Evolutionary conservation across 1,140 invertebrate species (phyloP), one percentile per base, ranked within the genome.

Genomic region (Atta texana): DNA sequence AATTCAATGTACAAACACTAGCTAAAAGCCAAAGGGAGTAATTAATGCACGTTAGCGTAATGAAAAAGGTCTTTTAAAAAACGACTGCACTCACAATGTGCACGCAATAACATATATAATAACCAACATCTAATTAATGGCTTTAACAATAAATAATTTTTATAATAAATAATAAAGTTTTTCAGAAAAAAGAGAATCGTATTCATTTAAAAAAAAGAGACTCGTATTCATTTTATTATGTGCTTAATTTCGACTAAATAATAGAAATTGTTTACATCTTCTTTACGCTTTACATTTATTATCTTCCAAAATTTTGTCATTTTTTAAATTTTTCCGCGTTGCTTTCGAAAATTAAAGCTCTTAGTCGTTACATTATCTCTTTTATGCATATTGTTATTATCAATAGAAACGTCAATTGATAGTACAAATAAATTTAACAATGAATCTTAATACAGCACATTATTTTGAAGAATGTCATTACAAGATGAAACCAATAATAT

Each of bases 371-470:
- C 10, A 31, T 72, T 72, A 64, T 55, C 4, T 51, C 7, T 18
- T 77, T 77, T 31, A 63, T 5, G 16, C 18, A 3, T 49, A 66
- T 77, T 63, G 10, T 12, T 78, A n/a, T 68, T 80, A 24, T 68
- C 28, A 6, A 16, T 14, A 7, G 49, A 68, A 80, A 21, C 1
- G 18, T 10, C 24, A 49, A 4, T 61, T 21, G 10, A 78, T 31
- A 49, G 34, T n/a, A 34, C 28, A 34, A 64, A 31, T 12, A 10
- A 24, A 14, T 49, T 0, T 53, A 64, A 78, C 18, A 10, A 34
- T 51, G 7, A 34, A 66, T 34, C 3, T 63, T 39, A 61, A 61
- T 21, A 44, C n/a, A 24, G 6, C 7, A 49, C 44, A 51, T 64
- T 78, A 51, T 24, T 64, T 34, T 2, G 6, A 66, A 24, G 3